Conservation (phyloP, 2,888 invertebrate genomes). For the Pachymerium ferrugineum region DNA sequence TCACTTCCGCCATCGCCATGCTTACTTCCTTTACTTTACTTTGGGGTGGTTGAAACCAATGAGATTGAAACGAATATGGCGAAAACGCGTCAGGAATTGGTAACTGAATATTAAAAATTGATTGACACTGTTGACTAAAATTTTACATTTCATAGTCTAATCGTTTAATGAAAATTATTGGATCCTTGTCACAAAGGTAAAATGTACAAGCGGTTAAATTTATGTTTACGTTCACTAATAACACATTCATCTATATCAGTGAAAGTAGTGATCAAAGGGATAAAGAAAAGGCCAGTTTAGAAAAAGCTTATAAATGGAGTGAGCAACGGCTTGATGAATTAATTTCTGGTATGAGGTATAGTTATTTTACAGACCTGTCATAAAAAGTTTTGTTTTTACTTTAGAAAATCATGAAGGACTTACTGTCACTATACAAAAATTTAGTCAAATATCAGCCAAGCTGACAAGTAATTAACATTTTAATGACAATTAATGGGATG, state of each 20-base stretch:
- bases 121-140: neutral
- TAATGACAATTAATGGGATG: no score
- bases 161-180: neutral
- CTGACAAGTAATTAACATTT: slow-evolving; percentile 55
- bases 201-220: neutral
- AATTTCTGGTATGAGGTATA: slow-evolving; percentile 58
- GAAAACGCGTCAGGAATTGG: neutral
- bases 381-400: no score
- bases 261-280: slow-evolving; percentile 83
- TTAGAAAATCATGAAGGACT: slow-evolving; percentile 76
- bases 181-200: neutral
- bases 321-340: slow-evolving; percentile 82
- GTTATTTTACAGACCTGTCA: no score
- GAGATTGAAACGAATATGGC: no score
- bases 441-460: slow-evolving; percentile 67
- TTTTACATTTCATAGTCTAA: neutral
- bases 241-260: no score
- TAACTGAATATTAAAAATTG: neutral
- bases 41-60: no score
- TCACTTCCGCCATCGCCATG: no score
- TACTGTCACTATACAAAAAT: slow-evolving; percentile 71
- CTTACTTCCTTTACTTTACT: no score
- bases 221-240: no score
- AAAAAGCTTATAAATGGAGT: slow-evolving; percentile 86
- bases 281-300: slow-evolving; percentile 85